Evolutionary conservation across 2,113 vertebrate genomes (phyloP).

Genomic region (Nothobranchius kuhntae): DNA sequence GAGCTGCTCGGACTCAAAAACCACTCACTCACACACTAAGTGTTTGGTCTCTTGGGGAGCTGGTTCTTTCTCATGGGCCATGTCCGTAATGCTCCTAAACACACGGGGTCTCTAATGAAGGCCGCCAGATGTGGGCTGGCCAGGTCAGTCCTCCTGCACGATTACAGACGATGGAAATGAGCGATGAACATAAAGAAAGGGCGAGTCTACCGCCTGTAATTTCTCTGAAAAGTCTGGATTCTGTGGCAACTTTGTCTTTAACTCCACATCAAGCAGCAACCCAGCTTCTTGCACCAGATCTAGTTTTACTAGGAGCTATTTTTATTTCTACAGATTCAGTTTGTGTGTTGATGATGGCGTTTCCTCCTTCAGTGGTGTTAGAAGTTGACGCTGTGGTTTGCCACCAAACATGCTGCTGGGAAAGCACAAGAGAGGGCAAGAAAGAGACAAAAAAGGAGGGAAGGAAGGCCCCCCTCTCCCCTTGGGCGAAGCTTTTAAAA

Average conservation of each 20-base stretch:
- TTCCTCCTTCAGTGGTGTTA: constrained; percentile 1
- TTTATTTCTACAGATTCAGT: constrained; percentile 24
- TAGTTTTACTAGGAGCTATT: constrained; percentile 49
- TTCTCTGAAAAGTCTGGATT: constrained; percentile 51
- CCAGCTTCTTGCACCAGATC: constrained; percentile 31
- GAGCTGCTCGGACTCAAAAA: constrained; percentile 47
- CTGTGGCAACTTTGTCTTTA: constrained; percentile 57
- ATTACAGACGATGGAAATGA: constrained; percentile 73
- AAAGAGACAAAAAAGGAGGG: constrained; percentile 6
- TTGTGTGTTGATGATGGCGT: constrained; percentile 10
- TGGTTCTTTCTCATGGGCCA: constrained; percentile 72
- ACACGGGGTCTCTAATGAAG: constrained; percentile 76
- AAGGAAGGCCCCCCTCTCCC: constrained; percentile 28
- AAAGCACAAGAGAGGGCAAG: constrained; percentile 40
- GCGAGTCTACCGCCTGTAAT: constrained; percentile 65
- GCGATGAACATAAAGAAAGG: constrained; percentile 53
- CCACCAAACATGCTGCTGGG: constrained; percentile 11
- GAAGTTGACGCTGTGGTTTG: constrained; percentile 22
- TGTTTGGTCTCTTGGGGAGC: constrained; percentile 46
- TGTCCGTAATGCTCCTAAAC: constrained; percentile 66
- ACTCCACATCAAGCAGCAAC: constrained; percentile 63
- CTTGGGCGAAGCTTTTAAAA: constrained; percentile 65
- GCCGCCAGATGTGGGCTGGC: constrained; percentile 77
- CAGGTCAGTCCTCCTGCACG: constrained; percentile 69
- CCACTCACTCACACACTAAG: constrained; percentile 12